Evolutionary conservation across 2,888 invertebrate species (phyloP).

Genomic region (Cremastinae sp.): DNA sequence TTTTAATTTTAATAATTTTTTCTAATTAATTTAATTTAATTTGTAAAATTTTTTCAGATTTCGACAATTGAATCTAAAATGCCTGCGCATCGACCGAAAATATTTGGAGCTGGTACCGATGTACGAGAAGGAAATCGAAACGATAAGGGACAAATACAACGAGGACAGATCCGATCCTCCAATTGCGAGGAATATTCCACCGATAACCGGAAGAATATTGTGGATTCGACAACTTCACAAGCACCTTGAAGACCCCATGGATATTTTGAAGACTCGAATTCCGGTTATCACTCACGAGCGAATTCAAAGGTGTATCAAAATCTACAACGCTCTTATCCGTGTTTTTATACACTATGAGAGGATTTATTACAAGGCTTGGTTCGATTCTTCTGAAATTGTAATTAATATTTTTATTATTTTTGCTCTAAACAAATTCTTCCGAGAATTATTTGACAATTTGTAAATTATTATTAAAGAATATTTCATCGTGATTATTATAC

Average conservation of each 20-base stretch:
- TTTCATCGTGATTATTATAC: no score
- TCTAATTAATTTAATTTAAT: no score
- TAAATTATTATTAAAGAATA: no score
- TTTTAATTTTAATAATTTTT: no score
- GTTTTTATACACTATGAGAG: conserved; percentile 92
- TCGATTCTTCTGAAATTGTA: conserved; percentile 87
- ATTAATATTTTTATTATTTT: conserved; percentile 71
- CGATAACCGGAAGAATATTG: conserved; percentile 89
- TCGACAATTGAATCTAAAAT: conserved; percentile 87
- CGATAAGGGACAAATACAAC: conserved; percentile 88
- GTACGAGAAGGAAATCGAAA: conserved; percentile 86
- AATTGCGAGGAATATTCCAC: conserved; percentile 88
- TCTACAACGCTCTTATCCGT: conserved; percentile 89
- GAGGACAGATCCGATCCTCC: conserved; percentile 88
- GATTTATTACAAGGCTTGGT: conserved; percentile 91
- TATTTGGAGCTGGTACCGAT: conserved; percentile 87
- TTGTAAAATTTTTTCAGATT: no score
- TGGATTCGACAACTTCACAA: conserved; percentile 91
- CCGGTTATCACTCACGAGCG: conserved; percentile 84
- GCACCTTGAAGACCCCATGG: conserved; percentile 89
- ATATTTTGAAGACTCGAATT: conserved; percentile 80
- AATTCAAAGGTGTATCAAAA: conserved; percentile 87
- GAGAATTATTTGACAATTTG: not conserved
- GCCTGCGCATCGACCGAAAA: conserved; percentile 88
- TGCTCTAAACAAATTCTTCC: not conserved